Evolutionary conservation across 2,113 vertebrate species (phyloP), one percentile per base, ranked within the genome.

Genomic region (Cololabis saira): DNA sequence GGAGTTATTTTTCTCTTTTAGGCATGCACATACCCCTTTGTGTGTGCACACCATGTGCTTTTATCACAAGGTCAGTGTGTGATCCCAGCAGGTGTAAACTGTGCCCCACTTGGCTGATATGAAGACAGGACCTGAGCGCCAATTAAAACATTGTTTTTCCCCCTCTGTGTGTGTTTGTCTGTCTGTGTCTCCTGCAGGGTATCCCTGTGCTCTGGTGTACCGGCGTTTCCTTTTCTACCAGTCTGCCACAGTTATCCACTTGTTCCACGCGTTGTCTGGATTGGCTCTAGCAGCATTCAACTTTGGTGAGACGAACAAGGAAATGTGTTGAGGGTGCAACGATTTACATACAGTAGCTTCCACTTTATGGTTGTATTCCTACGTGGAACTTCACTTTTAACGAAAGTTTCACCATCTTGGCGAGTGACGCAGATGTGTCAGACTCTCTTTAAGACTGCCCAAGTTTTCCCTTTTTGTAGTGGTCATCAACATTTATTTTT

Each of bases 261-360:
- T 97, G 71, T 98, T 96, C 93, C 95, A 98, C 53, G 61, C 92
- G 5, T 49, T 96, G 33, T 94, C 95, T 0, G 97, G 97, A 79
- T 90, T 99, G 79, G 95, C 94, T 27, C 93, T 99, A 59, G 96
- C 96, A 48, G 95, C 95, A 66, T 99, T 98, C 91, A 99, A 99
- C 90, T 99, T 99, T 75, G 97, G 97, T 99, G 87, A 96, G 97
- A 89, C n/a, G 27, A 67, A 59, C 45, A 17, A 19, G 2, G 33
- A 30, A 22, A 16, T 33, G 30, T 41, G 5, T 41, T 48, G 2
- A 9, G 6, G 6, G 33, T 37, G 33, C 5, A 37, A 7, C 1
- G 33, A 37, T 27, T 27, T 27, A 27, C 24, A 27, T 27, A 27
- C 2, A 27, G 24, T 27, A 27, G 5, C 24, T 27, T 27, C 24